A percentile compares a stretch with the other conserved stretches of the same genome.
Evolutionary conservation across 1,140 invertebrate species (phyloP).

Genomic region (Carcinoscorpius rotundicauda): DNA sequence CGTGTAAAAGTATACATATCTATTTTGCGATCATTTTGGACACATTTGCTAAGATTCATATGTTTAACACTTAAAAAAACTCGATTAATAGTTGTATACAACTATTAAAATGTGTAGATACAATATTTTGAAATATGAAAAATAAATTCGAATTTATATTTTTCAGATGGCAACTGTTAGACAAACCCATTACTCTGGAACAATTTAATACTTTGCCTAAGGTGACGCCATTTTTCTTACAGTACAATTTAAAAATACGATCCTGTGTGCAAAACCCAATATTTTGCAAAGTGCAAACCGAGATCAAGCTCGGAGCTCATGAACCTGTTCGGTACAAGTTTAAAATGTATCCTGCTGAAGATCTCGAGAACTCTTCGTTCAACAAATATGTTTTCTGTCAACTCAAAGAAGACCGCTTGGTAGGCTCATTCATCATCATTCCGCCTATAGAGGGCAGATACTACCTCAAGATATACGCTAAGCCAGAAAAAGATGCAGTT

Average conservation of each 20-base stretch:
- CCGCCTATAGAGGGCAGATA: constrained; percentile 28
- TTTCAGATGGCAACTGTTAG: constrained; percentile 41
- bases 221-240: constrained; percentile 32
- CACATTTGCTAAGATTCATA: no score
- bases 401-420: constrained; percentile 28
- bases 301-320: constrained; percentile 24
- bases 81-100: constrained; percentile 36
- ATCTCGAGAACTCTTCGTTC: constrained; percentile 27
- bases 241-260: constrained; percentile 27
- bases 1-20: no score
- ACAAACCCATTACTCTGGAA: constrained; percentile 36
- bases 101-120: constrained; percentile 28
- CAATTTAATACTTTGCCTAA: constrained; percentile 40
- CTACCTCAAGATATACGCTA: constrained; percentile 31
- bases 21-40: no score
- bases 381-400: constrained; percentile 34
- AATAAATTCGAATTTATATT: neutral
- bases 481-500: constrained; percentile 28
- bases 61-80: neutral
- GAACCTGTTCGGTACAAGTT: constrained; percentile 28
- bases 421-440: constrained; percentile 29
- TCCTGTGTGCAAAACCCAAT: constrained; percentile 25
- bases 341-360: constrained; percentile 26
- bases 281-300: constrained; percentile 24
- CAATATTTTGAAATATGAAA: no score